These are phyloP conservation scores for Synergus laeviventris DNA, from an alignment of 2,888 invertebrate genomes.

Conservation along the genomic window DNA sequence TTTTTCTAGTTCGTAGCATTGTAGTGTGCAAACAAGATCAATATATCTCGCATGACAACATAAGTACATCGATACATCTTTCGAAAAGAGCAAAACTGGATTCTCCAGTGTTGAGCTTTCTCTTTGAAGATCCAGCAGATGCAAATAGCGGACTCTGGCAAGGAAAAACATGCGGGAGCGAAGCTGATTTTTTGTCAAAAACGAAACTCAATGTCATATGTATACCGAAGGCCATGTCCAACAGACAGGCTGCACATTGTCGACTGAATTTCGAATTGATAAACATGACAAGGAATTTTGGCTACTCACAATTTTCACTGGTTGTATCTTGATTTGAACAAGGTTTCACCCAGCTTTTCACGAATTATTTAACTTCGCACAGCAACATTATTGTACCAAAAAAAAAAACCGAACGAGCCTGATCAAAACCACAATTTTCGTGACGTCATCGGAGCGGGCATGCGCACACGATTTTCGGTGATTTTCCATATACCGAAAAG, in stretches of 20 bases:
- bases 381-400: slow-evolving; percentile 61
- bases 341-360: slow-evolving; percentile 55
- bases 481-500: slow-evolving; percentile 73
- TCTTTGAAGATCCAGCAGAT: slow-evolving; percentile 30
- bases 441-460: slow-evolving; percentile 74
- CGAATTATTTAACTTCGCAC: slow-evolving; percentile 65
- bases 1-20: slow-evolving; percentile 26
- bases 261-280: slow-evolving; percentile 55
- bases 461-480: slow-evolving; percentile 75
- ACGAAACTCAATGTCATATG: slow-evolving; percentile 57
- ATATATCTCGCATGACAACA: slow-evolving; percentile 53
- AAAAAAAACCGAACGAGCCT: slow-evolving; percentile 49
- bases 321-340: slow-evolving; percentile 54
- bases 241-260: slow-evolving; percentile 58
- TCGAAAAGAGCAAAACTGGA: slow-evolving; percentile 16
- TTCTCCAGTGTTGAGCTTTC: slow-evolving; percentile 20
- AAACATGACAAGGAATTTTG: slow-evolving; percentile 51
- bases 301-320: slow-evolving; percentile 65
- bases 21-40: slow-evolving; percentile 52
- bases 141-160: slow-evolving; percentile 28
- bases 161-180: slow-evolving; percentile 29
- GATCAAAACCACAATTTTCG: slow-evolving; percentile 74
- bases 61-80: slow-evolving; percentile 35
- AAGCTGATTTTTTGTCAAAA: slow-evolving; percentile 44
- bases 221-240: slow-evolving; percentile 62